Base-by-base conservation (phyloP, 2,113 vertebrate species). In the Microtus montanus region DNA sequence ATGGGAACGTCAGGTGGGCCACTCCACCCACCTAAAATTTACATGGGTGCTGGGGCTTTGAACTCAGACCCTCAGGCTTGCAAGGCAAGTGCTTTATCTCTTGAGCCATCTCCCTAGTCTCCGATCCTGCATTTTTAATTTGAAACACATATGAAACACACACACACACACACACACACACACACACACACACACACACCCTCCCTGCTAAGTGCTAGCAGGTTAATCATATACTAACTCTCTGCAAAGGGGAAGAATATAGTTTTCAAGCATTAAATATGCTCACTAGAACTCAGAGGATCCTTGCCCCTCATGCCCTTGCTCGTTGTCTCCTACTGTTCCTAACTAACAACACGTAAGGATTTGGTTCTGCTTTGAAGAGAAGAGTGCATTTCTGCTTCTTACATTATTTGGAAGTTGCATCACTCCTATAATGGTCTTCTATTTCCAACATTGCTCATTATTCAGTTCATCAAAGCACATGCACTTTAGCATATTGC, bases 381-480 rank as follows among this genome's bases (percentile, higher is more conserved):
- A 89, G 19, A 61, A 87, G 24, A 47, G 20, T 28, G n/a, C 41
- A 87, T 83, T 73, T 17, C 82, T 54, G 58, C 66, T 90, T 44
- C 64, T 85, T 84, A 79, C 26, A 70, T 77, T 49, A 17, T 94
- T 89, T 91, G 73, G 64, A 84, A 95, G 70, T 86, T 10, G 75
- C 33, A 84, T 79, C 63, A 84, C 41, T 83, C 26, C 35, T 52
- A 13, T 70, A 71, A 58, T 63, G 13, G 15, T 52, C 30, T 94
- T 90, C 22, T 52, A 63, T 64, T 92, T 96, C 73, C 70, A 61
- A 28, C 41, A 20, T 71, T 64, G 77, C 35, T 47, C 19, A 85
- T 88, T 79, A 47, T 70, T 78, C 11, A 91, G 44, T 91, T 96
- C 30, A 83, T 28, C 83, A 88, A 95, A 70, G 26, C 33, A 87